Evolutionary conservation across 1,140 invertebrate species (phyloP).

Genomic region (Riptortus pedestris): DNA sequence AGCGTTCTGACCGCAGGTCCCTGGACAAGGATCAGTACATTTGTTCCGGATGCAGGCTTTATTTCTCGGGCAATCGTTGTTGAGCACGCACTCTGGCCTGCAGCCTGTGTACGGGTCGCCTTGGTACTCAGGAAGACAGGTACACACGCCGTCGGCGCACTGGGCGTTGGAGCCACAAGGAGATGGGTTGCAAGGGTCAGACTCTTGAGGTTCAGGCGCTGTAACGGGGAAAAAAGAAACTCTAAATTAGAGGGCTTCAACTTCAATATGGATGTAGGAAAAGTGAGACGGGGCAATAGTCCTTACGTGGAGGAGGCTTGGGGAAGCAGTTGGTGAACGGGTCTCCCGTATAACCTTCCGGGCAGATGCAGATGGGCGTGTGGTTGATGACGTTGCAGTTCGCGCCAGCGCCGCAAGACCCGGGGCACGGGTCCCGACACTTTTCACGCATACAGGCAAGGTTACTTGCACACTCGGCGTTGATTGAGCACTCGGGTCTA

Average conservation of each 20-base stretch:
- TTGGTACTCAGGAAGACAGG: constrained; percentile 48
- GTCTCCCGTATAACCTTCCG: constrained; percentile 54
- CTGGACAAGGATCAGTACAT: constrained; percentile 65
- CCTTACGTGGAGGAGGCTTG: constrained; percentile 29
- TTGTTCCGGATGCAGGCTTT: constrained; percentile 61
- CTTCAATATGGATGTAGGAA: background rate
- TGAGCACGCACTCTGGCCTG: constrained; percentile 52
- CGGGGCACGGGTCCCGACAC: constrained; percentile 63
- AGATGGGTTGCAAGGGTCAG: constrained; percentile 59
- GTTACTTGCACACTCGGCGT: constrained; percentile 51
- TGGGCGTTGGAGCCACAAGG: constrained; percentile 61
- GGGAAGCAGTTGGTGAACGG: constrained; percentile 52
- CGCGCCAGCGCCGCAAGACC: constrained; percentile 57
- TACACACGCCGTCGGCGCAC: constrained; percentile 50
- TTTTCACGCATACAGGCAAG: constrained; percentile 60
- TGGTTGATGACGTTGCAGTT: constrained; percentile 59
- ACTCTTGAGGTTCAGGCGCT: constrained; percentile 25
- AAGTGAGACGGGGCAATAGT: background rate
- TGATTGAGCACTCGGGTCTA: constrained; percentile 52
- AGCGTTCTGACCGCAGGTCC: constrained; percentile 58
- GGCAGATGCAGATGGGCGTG: constrained; percentile 59
- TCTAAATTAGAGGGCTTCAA: background rate
- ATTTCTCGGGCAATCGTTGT: constrained; percentile 50
- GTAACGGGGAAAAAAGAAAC: constrained; percentile 7
- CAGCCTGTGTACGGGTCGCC: constrained; percentile 52